Evolutionary conservation across 2,113 vertebrate species (phyloP), one percentile per base, ranked within the genome.

Genomic region (Gopherus flavomarginatus): DNA sequence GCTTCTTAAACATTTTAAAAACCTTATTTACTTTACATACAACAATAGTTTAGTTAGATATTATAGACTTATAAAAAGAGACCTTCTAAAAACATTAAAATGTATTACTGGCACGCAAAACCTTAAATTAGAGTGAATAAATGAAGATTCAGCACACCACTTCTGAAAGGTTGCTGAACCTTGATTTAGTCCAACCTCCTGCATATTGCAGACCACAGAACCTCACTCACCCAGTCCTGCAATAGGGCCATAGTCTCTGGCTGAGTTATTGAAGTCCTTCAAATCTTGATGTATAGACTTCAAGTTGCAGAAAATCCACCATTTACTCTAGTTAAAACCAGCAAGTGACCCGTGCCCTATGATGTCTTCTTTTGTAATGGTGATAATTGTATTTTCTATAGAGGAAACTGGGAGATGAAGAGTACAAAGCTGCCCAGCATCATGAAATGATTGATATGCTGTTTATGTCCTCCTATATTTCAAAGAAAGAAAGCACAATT

Each of bases 371-470:
- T 80, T 90, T 90, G 35, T 88, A 93, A 69, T 75, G 92, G 54
- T 22, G 9, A 54, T 96, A 83, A 88, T 94, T 94, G 86, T 57
- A 42, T 90, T 96, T 92, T 87, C 53, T 52, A 8, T 50, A 85
- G 56, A 50, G 31, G 75, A 90, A 88, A 93, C 12, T 12, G 44
- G 62, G 91, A 90, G 35, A 57, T 91, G 84, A 81, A 81, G 90
- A 92, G 57, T 87, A 57, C 90, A 75, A 91, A 90, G 29, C 53
- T 52, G 14, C 52, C 90, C 79, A 59, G 50, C n/a, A 4, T 80
- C 79, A 54, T 84, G 77, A 75, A 62, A 38, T 91, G 81, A 65
- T 91, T 91, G 26, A 56, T 93, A 81, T 16, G 52, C 29, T 80
- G 49, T 90, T 82, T 82, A 78, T 90, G 90, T 2, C 29, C 7